Base-by-base conservation (phyloP, 2,888 invertebrate species). In the Eueremaeus valkanovi region DNA sequence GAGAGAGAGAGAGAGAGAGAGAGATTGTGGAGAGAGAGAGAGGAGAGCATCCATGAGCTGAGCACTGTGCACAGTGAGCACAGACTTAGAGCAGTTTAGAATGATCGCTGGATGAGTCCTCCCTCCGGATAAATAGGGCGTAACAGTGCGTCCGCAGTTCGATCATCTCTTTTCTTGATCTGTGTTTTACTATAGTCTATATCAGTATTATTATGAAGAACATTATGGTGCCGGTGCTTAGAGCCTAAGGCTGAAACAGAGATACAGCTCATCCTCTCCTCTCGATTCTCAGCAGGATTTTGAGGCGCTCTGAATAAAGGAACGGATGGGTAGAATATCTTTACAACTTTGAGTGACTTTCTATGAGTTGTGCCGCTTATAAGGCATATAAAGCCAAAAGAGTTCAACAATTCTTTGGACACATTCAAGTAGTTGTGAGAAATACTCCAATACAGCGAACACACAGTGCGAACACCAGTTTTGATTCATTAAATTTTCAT, bases 71-170 rank as follows among this genome's bases (percentile, higher is more conserved):
- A 36, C 51, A 51, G 18, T 29, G 61, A 61, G 63, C 63, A 63
- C n/a, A 63, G 63, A 33, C 36, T 63, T 33, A 21, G 36, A 36
- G 33, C 31, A 31, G 18, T 63, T 63, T 63, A 27, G 9, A 63
- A 63, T 31, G 18, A 63, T 63, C 63, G 16, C 33, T 29, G 29
- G 33, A 63, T 33, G 63, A 63, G 63, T 63, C 63, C 63, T 63
- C 63, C 63, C 63, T 63, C 63, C 63, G 63, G 63, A 63, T 63
- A 63, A 63, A 63, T 63, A 63, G 63, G 63, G 63, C 63, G 63
- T 63, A 63, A 63, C 63, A 63, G 63, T 63, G 63, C 63, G 63
- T 63, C 63, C 63, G 63, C 63, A 63, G 63, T 63, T 55, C 36
- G 63, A 63, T 63, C 63, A 55, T 31, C 63, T 63, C 55, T 55